Percentiles rank a stretch among this genome's conserved stretches.
Evolutionary conservation across 2,113 vertebrate species (phyloP).

Genomic region (Pteropus alecto): DNA sequence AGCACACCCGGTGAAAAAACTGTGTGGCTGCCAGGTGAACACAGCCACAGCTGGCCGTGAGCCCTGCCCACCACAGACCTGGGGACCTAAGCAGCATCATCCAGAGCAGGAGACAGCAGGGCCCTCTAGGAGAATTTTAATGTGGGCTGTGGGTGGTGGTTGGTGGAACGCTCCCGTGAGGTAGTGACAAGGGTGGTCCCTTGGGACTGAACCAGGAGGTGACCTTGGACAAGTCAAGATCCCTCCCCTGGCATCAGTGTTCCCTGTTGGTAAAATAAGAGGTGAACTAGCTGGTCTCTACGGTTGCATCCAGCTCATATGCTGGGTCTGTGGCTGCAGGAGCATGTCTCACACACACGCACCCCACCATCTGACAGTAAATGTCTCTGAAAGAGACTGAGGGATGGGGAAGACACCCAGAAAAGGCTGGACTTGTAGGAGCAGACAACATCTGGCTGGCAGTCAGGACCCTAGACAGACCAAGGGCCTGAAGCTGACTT

Average conservation of each 20-base stretch:
- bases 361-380: not conserved
- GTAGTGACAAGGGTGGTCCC: not conserved
- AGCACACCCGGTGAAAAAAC: not conserved
- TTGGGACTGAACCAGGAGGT: not conserved
- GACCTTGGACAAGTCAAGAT: not conserved
- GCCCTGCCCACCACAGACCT: not conserved
- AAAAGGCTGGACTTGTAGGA: not conserved
- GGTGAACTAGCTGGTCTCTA: not conserved
- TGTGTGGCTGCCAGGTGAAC: accelerated
- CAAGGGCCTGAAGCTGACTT: not conserved
- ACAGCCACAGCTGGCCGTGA: not conserved
- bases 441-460: not conserved
- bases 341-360: accelerated
- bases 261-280: not conserved
- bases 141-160: not conserved
- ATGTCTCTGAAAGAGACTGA: not conserved
- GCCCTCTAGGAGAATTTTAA: not conserved
- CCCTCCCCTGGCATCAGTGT: not conserved
- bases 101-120: not conserved
- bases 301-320: not conserved
- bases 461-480: not conserved
- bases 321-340: not conserved
- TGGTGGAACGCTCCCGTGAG: not conserved
- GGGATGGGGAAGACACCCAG: not conserved
- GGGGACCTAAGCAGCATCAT: not conserved